Base-by-base conservation (phyloP, 1,140 invertebrate genomes). In the Panagrolaimus sp. region DNA sequence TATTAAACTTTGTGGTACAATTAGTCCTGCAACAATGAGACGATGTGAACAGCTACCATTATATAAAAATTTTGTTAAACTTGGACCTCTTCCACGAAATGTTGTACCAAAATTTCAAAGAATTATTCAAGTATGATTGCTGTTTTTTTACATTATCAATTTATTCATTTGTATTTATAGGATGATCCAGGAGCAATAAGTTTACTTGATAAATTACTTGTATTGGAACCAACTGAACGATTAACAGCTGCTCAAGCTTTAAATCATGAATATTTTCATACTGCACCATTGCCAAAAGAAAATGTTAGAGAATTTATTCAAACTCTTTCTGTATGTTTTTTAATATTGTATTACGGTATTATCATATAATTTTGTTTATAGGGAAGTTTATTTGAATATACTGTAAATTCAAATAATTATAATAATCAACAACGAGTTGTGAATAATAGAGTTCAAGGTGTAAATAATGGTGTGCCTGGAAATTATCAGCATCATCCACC, bases 191-290 rank as follows among this genome's bases (percentile, higher is more conserved):
- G 83, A 89, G 92, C 20, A 27, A 11, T 3, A 27, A 57, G 5
- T 57, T 57, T 20, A 16, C 11, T 20, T 11, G 51, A 16, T 57
- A 14, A 1, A 11, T 16, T 13, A 11, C n/a, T 13, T 57, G 20
- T 20, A 2, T 20, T 13, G 20, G 92, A 98, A 85, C 96, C 96
- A 0, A 88, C 88, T 0, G 94, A 94, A 83, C 85, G 96, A 73
- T 89, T 89, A 38, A 91, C 96, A 83, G 89, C 92, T 0, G 93
- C 98, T 80, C 89, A 89, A 0, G 93, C 94, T 0, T 82, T 98
- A 0, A 95, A 96, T 86, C 93, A 98, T 78, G 93, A 96, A 80
- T 98, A 98, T 83, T 98, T 98, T 84, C 98, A 93, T 92, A 92
- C 89, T 1, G 93, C 96, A 83, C 95, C 96, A 38, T 91, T 93